These are phyloP conservation scores for Drosophila neoperkinsi DNA, from an alignment of 2,888 invertebrate genomes.

Conservation along the genomic window DNA sequence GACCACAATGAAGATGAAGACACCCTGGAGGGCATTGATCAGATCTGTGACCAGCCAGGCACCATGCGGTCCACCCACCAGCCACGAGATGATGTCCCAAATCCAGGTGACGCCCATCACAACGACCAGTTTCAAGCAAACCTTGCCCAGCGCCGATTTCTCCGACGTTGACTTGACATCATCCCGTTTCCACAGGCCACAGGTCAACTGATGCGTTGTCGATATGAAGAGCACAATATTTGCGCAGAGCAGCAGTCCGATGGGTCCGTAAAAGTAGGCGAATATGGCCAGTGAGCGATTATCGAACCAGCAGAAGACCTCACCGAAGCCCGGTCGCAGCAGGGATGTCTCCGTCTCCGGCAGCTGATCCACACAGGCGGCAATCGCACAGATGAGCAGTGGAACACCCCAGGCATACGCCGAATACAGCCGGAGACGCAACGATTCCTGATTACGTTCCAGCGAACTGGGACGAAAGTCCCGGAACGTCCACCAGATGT, in stretches of 20 bases:
- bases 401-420: conserved; percentile 95
- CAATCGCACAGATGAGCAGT: conserved; percentile 90
- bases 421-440: conserved; percentile 91
- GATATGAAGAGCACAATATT: conserved; percentile 92
- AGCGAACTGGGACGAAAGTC: conserved; percentile 93
- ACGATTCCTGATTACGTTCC: conserved; percentile 93
- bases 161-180: conserved; percentile 94
- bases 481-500: conserved; percentile 96
- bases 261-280: conserved; percentile 94
- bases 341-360: conserved; percentile 87
- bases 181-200: conserved; percentile 95
- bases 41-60: conserved; percentile 94
- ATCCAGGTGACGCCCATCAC: conserved; percentile 93
- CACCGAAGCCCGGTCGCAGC: conserved; percentile 92
- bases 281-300: conserved; percentile 91
- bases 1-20: conserved; percentile 94
- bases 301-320: conserved; percentile 92
- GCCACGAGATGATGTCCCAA: conserved; percentile 93
- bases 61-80: conserved; percentile 91
- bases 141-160: conserved; percentile 92
- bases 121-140: conserved; percentile 94
- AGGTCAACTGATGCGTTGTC: conserved; percentile 93
- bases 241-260: conserved; percentile 91
- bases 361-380: conserved; percentile 90
- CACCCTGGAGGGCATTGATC: conserved; percentile 94